These are phyloP conservation scores for Sandelia bainsii DNA, from an alignment of 2,797 vertebrate genomes.

Conservation along the genomic window DNA sequence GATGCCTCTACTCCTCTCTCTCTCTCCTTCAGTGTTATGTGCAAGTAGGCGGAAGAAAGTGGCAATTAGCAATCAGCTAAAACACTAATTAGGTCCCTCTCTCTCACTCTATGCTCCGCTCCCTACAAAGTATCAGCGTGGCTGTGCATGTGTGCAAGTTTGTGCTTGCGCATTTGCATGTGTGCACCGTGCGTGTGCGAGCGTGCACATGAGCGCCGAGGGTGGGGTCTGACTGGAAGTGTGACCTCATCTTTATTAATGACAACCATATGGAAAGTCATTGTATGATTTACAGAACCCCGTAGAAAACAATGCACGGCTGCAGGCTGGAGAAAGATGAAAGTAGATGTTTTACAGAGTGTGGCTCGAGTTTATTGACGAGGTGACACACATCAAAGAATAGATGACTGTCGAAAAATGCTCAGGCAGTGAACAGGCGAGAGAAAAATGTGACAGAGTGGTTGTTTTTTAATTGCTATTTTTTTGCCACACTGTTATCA, in stretches of 20 bases:
- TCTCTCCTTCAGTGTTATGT: slow-evolving; percentile 45
- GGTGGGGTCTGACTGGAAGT: slow-evolving; percentile 68
- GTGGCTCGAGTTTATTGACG: slow-evolving; percentile 48
- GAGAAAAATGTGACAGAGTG: not conserved
- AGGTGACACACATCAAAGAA: slow-evolving; percentile 27
- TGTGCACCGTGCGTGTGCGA: not conserved
- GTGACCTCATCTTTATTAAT: slow-evolving; percentile 78
- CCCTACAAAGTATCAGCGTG: slow-evolving; percentile 3
- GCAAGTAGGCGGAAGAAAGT: slow-evolving; percentile 75
- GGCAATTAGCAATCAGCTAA: slow-evolving; percentile 83
- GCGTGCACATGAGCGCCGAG: slow-evolving; percentile 34
- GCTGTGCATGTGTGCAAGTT: not conserved
- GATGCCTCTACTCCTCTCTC: slow-evolving; percentile 1
- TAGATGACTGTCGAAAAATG: slow-evolving; percentile 27
- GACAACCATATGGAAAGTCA: slow-evolving; percentile 70
- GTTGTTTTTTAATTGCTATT: not conserved
- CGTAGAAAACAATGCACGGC: slow-evolving; percentile 42
- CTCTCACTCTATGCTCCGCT: slow-evolving; percentile 17
- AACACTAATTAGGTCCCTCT: slow-evolving; percentile 81
- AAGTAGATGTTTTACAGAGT: slow-evolving; percentile 27
- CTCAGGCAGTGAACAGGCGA: not conserved
- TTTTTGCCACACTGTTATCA: not conserved
- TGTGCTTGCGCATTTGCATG: not conserved
- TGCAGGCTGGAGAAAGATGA: slow-evolving; percentile 48
- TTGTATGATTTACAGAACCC: slow-evolving; percentile 62